Conservation (phyloP, 2,113 vertebrate species). For the Zootoca vivipara region DNA sequence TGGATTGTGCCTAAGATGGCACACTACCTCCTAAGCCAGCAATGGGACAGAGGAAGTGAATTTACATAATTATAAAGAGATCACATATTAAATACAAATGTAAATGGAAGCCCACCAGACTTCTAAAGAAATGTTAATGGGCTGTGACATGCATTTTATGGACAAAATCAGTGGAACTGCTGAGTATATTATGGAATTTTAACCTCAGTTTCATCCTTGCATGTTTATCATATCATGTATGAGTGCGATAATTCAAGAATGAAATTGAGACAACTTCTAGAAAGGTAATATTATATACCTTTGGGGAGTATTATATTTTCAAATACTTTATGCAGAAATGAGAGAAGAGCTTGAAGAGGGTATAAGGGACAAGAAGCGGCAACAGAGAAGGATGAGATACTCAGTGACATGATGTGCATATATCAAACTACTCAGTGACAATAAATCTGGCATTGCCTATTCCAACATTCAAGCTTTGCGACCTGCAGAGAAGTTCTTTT, state of each 20-base stretch:
- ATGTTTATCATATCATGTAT: background rate
- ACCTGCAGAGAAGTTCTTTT: slow-evolving; percentile 46
- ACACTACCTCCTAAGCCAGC: too few relatives aligned
- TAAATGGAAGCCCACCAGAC: background rate
- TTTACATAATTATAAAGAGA: background rate
- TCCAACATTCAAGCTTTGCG: slow-evolving; percentile 29
- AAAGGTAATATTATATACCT: background rate
- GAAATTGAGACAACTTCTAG: background rate
- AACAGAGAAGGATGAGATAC: slow-evolving; percentile 3
- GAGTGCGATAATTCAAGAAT: slow-evolving; percentile 22
- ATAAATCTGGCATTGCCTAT: slow-evolving; percentile 31
- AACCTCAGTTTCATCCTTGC: slow-evolving; percentile 19
- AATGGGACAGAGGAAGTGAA: background rate
- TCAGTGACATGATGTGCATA: slow-evolving; percentile 12
- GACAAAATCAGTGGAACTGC: background rate
- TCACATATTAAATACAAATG: background rate
- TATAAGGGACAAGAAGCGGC: slow-evolving; percentile 14
- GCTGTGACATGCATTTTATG: background rate
- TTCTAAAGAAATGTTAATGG: background rate
- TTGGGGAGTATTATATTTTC: slow-evolving; percentile 14
- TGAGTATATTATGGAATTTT: background rate
- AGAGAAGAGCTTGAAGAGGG: background rate
- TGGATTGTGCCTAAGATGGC: too few relatives aligned
- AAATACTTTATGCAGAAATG: background rate
- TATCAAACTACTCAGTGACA: slow-evolving; percentile 23